Conservation (phyloP, 2,797 vertebrate species). For the Coregonus ussuriensis region DNA sequence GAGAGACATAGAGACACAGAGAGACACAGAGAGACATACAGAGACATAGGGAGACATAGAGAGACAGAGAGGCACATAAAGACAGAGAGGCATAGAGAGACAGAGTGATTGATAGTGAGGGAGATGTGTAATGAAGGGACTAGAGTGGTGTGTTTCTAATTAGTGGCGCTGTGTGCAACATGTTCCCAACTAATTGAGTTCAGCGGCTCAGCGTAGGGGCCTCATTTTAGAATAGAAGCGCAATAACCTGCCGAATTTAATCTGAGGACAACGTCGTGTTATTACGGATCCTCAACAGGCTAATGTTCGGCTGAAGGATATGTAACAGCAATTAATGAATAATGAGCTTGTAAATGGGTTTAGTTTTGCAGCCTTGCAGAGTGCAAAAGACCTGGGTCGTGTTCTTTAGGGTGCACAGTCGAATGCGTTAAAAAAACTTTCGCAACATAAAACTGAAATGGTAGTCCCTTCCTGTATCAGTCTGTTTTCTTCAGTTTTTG, state of each 20-base stretch:
- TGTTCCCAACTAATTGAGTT: conserved; percentile 21
- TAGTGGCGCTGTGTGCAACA: conserved; percentile 21
- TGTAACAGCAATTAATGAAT: not conserved
- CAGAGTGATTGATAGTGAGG: not conserved
- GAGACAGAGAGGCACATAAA: too few species aligned
- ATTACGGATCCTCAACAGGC: conserved; percentile 7
- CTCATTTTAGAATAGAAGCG: conserved; percentile 19
- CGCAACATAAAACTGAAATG: not conserved
- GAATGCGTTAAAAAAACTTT: too few species aligned
- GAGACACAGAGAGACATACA: too few species aligned
- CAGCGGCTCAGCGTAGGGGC: conserved; percentile 15
- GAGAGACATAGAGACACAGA: too few species aligned
- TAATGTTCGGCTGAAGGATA: not conserved
- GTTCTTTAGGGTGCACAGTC: not conserved
- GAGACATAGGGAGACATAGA: too few species aligned
- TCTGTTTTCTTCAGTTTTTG: not conserved
- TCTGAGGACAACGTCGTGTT: conserved; percentile 14
- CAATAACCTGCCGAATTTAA: conserved; percentile 30
- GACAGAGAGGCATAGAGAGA: not conserved
- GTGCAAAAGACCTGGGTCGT: not conserved
- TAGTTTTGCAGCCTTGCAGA: not conserved
- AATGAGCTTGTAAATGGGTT: not conserved
- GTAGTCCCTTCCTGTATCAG: not conserved
- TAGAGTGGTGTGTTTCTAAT: conserved; percentile 28
- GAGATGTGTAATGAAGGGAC: conserved; percentile 3